Base-by-base conservation (phyloP, 2,797 vertebrate genomes). In the Tauraco hartlaubi region DNA sequence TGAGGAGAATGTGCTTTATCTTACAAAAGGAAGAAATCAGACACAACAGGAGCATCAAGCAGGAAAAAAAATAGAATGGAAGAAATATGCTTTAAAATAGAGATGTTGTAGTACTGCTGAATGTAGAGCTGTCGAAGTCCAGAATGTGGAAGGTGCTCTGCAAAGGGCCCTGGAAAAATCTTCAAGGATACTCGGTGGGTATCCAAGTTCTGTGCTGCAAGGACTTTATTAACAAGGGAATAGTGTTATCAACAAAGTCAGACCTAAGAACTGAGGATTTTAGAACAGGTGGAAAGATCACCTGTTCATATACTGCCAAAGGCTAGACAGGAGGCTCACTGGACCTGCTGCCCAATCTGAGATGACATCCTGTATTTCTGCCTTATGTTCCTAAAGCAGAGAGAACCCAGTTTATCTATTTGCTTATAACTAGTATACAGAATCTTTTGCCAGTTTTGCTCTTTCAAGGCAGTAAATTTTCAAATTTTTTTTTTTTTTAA, bases 231-330 rank as follows among this genome's bases (percentile, higher is more conserved):
- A 80, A 44, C 20, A 55, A 56, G 20, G 55, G 14, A 75, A 52
- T 0, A 35, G 15, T 6, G 4, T 15, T 15, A 76, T 28, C 6
- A 75, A 13, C 9, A 51, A 62, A 71, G 25, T 55, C 78, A 90
- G 76, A 83, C 6, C 9, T 33, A 41, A 72, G 22, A 81, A 74
- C 7, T 8, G 23, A 41, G 11, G 8, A 13, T 35, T 76, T 84
- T 4, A 46, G 80, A 87, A n/a, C 80, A 94, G 85, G 90, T 76
- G 90, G 62, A 25, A 88, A 55, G 43, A 72, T 94, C 88, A 59
- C 73, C 77, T 88, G 69, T 62, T 88, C 66, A 33, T 28, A 15
- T 8, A 11, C 29, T 66, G 91, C 90, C 91, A 61, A 69, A 35
- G 77, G 76, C 74, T 9, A 17, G 44, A 11, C 41, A 88, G 66